Evolutionary conservation across 2,113 vertebrate genomes (phyloP), one percentile per base, ranked within the genome.

Genomic region (Campylorhamphus procurvoides): DNA sequence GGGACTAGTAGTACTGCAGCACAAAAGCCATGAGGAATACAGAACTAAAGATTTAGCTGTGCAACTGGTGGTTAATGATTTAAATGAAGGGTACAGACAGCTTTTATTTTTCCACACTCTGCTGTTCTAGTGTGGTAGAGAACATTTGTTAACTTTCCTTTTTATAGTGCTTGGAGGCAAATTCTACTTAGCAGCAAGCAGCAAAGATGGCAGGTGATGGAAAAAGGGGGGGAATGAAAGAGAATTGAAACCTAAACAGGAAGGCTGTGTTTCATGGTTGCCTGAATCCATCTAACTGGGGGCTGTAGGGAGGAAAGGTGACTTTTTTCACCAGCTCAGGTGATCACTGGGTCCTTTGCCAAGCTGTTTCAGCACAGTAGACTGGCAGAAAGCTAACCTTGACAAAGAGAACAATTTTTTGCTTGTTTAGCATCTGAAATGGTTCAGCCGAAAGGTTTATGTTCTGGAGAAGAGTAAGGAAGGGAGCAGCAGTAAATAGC

Each of bases 131-230:
- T 93, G 77, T 60, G 67, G 53, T 82, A 79, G 58, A 87, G 93
- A 93, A 58, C 53, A 58, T 73, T 83, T 78, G 69, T 58, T 87
- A 76, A 59, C 66, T 94, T 90, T 72, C 42, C 46, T 93, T 96
- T 92, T 85, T 82, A 64, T 91, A 72, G 66, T 46, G 62, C 81
- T 83, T 35, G 39, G 62, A 91, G 84, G 71, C 78, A 96, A 82
- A 79, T 78, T 91, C 77, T 95, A 29, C 40, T 75, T 75, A 78
- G 77, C 56, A 81, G 82, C 92, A 73, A 86, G 75, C 72, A 76
- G 64, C 69, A 72, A 89, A 93, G 86, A 68, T 84, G 86, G 62
- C 67, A 90, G 88, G 58, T 84, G 89, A 69, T 96, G 74, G 80
- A 75, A 89, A 84, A 94, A 92, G 52, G 47, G 7, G 44, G 53